phyloP scores from a whole-genome alignment of 2,797 vertebrate genomes.

The Fringilla coelebs region DNA sequence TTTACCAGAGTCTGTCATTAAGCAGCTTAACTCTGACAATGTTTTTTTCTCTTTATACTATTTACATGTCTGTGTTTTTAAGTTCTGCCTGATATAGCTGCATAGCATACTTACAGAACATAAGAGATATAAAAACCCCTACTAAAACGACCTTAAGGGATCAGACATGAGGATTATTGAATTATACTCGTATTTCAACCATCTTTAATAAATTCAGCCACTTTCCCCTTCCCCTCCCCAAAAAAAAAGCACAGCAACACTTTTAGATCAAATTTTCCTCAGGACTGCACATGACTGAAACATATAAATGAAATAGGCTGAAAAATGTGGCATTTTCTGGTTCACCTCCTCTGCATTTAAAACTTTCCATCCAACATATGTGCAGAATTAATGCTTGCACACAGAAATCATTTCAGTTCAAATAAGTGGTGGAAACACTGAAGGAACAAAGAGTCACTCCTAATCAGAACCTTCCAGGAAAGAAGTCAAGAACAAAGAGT shows the following conservation, averaged over 20 bases:
- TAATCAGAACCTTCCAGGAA: not conserved
- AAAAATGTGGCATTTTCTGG: conserved; percentile 21
- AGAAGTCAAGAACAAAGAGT: not conserved
- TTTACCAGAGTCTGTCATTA: not conserved
- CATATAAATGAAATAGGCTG: not conserved
- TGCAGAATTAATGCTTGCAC: not conserved
- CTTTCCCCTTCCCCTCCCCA: accelerated
- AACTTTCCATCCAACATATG: not conserved
- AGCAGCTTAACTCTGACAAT: not conserved
- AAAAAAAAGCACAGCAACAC: not conserved
- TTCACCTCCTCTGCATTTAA: not conserved
- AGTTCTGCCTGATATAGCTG: not conserved
- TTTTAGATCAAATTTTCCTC: not conserved
- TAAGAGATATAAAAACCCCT: not conserved
- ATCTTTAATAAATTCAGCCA: not conserved
- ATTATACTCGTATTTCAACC: not conserved
- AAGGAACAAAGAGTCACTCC: not conserved
- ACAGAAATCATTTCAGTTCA: not conserved
- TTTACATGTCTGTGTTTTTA: not conserved
- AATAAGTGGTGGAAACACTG: not conserved
- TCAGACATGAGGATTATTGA: not conserved
- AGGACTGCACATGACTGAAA: not conserved
- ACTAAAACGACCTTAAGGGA: not conserved
- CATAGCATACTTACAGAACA: not conserved
- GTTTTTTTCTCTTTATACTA: not conserved